phyloP scores from a whole-genome alignment of 1,140 invertebrate species.

The Ips typographus region DNA sequence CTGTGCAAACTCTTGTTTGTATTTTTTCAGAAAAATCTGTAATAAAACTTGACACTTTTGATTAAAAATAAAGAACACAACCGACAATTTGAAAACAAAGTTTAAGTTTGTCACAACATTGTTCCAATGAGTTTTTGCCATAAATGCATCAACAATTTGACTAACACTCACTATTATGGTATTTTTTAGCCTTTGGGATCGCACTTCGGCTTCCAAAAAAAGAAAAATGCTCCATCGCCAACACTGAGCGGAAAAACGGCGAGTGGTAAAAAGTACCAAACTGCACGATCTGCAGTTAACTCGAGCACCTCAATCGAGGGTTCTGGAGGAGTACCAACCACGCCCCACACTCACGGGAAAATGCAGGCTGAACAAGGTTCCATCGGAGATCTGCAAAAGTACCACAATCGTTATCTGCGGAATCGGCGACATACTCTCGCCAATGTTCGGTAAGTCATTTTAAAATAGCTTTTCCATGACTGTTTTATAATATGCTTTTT shows the following conservation, averaged over 20 bases:
- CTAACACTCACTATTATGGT: neutral
- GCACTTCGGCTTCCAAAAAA: constrained; percentile 43
- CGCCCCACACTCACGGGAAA: constrained; percentile 56
- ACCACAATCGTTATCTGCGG: constrained; percentile 78
- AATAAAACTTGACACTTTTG: no score
- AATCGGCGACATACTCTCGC: constrained; percentile 82
- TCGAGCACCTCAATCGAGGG: constrained; percentile 42
- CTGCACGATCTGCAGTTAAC: constrained; percentile 40
- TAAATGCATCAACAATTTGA: no score
- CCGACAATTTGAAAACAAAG: no score
- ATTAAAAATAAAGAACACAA: no score
- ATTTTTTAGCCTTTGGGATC: constrained; percentile 40
- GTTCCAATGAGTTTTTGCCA: no score
- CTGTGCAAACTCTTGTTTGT: no score
- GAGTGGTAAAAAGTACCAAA: constrained; percentile 37
- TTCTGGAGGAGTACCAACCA: constrained; percentile 38
- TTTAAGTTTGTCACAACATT: no score
- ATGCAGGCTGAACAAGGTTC: constrained; percentile 89
- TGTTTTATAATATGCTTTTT: no score
- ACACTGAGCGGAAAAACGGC: constrained; percentile 48
- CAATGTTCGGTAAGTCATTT: constrained; percentile 76
- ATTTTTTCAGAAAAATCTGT: no score
- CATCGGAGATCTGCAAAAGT: constrained; percentile 82
- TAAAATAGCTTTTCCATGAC: neutral
- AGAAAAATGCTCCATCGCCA: constrained; percentile 48